A percentile compares a stretch with the other conserved stretches of the same genome.
Evolutionary conservation across 1,140 invertebrate genomes (phyloP).

Genomic region (Caenorhabditis elegans): WBcel235 BX284603.4:7815001-7815500

Average conservation of each 20-base stretch:
- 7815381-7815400: neutral
- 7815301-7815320: slow-evolving; percentile 55
- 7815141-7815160: slow-evolving; percentile 13
- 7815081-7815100: slow-evolving; percentile 45
- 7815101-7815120: neutral
- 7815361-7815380: neutral
- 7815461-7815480: neutral
- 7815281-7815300: slow-evolving; percentile 48
- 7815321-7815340: slow-evolving; percentile 42
- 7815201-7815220: slow-evolving; percentile 50
- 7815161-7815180: neutral
- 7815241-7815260: slow-evolving; percentile 52
- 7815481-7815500: neutral
- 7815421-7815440: neutral
- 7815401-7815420: neutral
- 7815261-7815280: slow-evolving; percentile 51
- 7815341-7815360: neutral
- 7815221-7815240: slow-evolving; percentile 54
- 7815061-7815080: slow-evolving; percentile 57
- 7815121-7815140: slow-evolving; percentile 21
- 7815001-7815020: no score
- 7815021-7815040: no score
- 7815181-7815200: slow-evolving; percentile 45
- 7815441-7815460: neutral
- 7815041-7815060: slow-evolving; percentile 50